Percentiles rank a stretch among this genome's conserved stretches.
phyloP scores from a whole-genome alignment of 2,797 vertebrate genomes.

The Hippopotamyrus pictus region DNA sequence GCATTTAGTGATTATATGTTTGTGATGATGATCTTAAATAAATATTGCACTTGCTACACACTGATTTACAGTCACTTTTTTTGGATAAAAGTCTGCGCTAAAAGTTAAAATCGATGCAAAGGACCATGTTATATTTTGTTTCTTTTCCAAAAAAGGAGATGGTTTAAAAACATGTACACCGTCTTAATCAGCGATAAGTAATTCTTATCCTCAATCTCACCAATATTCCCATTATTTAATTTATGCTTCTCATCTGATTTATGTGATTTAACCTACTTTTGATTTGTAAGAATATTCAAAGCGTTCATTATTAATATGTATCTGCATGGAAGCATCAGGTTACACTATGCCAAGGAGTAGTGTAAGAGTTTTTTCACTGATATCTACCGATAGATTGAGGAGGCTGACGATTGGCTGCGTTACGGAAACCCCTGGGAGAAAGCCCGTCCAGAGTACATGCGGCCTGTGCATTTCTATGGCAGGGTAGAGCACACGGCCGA shows the following conservation, averaged over 20 bases:
- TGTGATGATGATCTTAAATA: background rate
- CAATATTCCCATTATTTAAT: background rate
- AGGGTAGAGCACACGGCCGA: constrained; percentile 70
- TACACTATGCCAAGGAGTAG: background rate
- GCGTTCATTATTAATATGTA: background rate
- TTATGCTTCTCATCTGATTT: background rate
- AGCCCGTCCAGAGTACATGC: constrained; percentile 80
- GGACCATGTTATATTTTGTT: background rate
- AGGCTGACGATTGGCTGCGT: constrained; percentile 88
- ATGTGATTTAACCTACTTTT: background rate
- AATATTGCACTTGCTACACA: background rate
- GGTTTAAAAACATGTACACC: background rate
- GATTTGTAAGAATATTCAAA: background rate
- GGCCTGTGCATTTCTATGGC: constrained; percentile 83
- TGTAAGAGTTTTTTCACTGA: background rate
- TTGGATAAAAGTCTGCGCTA: background rate
- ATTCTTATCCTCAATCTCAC: background rate
- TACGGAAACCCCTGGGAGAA: constrained; percentile 93
- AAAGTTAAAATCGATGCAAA: background rate
- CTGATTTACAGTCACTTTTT: background rate
- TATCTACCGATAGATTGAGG: constrained; percentile 67
- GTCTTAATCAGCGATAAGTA: background rate
- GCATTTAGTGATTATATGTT: background rate
- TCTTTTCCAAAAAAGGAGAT: background rate
- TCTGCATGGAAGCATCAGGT: background rate